Percentiles rank a stretch among this genome's conserved stretches.
phyloP scores from a whole-genome alignment of 2,797 vertebrate genomes.

The Menidia menidia region DNA sequence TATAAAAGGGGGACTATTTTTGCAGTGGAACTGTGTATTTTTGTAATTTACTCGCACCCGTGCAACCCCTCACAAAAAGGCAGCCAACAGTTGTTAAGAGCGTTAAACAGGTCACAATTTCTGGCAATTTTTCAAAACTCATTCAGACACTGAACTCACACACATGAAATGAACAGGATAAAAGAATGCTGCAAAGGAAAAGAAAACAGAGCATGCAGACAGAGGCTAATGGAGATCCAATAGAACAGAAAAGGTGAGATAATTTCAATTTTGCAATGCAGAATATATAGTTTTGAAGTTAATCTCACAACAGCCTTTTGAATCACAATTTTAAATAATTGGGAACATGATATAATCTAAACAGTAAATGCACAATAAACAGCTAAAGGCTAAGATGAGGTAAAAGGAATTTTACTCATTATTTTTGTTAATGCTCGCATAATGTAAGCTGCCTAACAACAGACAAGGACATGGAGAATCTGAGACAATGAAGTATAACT shows the following conservation, averaged over 20 bases:
- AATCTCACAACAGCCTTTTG: too few species aligned
- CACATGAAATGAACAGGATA: background rate
- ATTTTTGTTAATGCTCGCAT: background rate
- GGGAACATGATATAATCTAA: background rate
- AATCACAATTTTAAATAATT: background rate
- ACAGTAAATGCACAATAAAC: background rate
- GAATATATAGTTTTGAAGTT: too few species aligned
- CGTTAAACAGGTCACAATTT: background rate
- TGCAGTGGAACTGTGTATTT: background rate
- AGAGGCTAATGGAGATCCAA: too few species aligned
- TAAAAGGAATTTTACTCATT: background rate
- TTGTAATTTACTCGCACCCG: background rate
- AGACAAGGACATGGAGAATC: background rate
- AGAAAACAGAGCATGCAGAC: background rate
- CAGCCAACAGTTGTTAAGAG: too few species aligned
- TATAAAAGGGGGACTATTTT: background rate
- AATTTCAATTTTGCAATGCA: background rate
- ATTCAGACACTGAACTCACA: background rate
- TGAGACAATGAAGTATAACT: background rate
- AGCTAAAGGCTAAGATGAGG: background rate
- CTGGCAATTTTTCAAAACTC: background rate
- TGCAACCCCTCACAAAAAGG: too few species aligned
- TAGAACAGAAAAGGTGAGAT: background rate
- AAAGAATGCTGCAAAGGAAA: background rate
- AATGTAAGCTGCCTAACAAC: background rate